A percentile compares a stretch with the other conserved stretches of the same genome.
Conservation (phyloP, 2,113 vertebrate species). For the Melanotaenia duboulayi region DNA sequence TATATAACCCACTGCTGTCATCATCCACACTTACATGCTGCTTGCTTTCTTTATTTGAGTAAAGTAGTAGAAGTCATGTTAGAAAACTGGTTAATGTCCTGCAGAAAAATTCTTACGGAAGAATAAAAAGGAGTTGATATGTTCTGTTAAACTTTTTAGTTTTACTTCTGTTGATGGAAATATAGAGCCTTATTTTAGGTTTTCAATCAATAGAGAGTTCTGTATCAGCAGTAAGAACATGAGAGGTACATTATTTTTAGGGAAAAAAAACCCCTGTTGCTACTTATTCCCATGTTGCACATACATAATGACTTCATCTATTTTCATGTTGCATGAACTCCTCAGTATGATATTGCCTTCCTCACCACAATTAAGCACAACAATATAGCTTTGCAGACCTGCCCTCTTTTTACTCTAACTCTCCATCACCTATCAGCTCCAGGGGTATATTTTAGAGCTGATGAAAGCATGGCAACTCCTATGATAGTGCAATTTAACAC, state of each 20-base stretch:
- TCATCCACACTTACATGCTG: no score
- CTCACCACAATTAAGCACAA: conserved; percentile 38
- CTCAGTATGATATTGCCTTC: conserved; percentile 33
- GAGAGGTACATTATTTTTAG: no score
- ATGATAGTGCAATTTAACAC: conserved; percentile 64
- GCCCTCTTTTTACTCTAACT: conserved; percentile 47
- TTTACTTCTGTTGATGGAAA: neutral
- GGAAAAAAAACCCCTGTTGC: conserved; percentile 17
- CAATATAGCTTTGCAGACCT: conserved; percentile 29
- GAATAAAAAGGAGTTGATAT: neutral
- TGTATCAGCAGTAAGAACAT: no score
- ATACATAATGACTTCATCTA: conserved; percentile 17
- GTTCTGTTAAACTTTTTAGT: neutral
- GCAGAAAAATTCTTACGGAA: neutral
- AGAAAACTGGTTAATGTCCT: neutral
- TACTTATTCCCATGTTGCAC: conserved; percentile 29
- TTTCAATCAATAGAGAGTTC: conserved; percentile 9
- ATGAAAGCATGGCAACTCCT: conserved; percentile 60
- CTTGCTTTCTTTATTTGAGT: neutral
- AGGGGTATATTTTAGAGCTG: conserved; percentile 39
- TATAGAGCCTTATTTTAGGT: conserved; percentile 3
- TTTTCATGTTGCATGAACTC: conserved; percentile 1
- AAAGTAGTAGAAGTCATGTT: neutral
- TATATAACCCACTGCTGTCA: no score
- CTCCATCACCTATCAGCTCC: conserved; percentile 41